Evolutionary conservation across 2,797 vertebrate species (phyloP).

Genomic region (Poecilia gillii): DNA sequence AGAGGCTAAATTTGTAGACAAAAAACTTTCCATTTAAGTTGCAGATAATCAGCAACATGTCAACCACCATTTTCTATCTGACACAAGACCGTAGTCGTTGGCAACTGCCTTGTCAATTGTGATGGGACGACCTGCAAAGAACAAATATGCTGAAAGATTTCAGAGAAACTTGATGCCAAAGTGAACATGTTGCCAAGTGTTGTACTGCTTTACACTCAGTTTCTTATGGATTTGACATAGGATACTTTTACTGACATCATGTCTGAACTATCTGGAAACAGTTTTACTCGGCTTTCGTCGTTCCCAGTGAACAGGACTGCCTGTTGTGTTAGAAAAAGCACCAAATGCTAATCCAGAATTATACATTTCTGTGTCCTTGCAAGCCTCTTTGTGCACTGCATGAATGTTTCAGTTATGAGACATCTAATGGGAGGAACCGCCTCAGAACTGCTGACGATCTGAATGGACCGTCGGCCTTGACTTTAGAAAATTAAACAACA

Average conservation of each 20-base stretch:
- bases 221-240: neutral
- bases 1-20: neutral
- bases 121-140: no score
- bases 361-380: conserved; percentile 3
- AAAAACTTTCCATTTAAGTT: neutral
- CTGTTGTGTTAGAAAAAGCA: neutral
- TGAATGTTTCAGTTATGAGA: conserved; percentile 29
- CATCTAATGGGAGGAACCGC: conserved; percentile 40
- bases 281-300: neutral
- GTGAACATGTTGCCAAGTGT: neutral
- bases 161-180: no score
- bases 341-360: conserved; percentile 15
- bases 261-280: neutral
- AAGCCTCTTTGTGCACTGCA: neutral
- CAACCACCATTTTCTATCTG: no score
- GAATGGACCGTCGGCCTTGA: conserved; percentile 32
- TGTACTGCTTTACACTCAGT: neutral
- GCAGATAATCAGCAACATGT: no score
- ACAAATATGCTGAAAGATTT: no score
- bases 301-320: neutral
- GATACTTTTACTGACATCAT: neutral
- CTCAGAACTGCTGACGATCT: neutral
- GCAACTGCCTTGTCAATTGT: no score
- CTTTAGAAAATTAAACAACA: conserved; percentile 8
- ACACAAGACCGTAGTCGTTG: no score